phyloP scores from a whole-genome alignment of 2,888 invertebrate species.

The Hermaeophaga mercurialis region DNA sequence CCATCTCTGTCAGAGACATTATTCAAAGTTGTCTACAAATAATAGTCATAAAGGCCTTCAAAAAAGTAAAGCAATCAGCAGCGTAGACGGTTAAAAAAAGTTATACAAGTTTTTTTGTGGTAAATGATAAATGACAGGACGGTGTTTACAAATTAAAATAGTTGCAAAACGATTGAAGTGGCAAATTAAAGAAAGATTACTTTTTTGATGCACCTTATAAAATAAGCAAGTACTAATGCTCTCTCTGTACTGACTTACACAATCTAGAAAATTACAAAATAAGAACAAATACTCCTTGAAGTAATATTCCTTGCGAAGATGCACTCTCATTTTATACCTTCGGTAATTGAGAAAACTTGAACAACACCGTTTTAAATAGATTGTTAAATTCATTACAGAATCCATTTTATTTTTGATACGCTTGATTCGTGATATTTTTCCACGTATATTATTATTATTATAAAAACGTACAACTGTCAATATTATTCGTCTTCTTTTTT shows the following conservation, averaged over 20 bases:
- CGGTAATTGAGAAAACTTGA: constrained; percentile 26
- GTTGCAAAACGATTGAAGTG: constrained; percentile 1
- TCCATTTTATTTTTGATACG: constrained; percentile 26
- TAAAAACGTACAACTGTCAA: constrained; percentile 20
- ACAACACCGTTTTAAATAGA: constrained; percentile 26
- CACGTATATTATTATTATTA: constrained; percentile 6
- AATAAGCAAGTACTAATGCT: constrained; percentile 23
- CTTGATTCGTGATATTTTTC: constrained; percentile 24
- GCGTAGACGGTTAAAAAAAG: too few species aligned
- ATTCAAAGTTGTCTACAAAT: too few species aligned
- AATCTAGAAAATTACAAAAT: constrained; percentile 34
- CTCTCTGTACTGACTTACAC: constrained; percentile 27
- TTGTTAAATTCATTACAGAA: constrained; percentile 27
- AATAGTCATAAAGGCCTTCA: too few species aligned
- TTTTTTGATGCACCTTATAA: constrained; percentile 19
- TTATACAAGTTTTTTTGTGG: too few species aligned
- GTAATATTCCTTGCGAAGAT: constrained; percentile 25
- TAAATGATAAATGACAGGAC: too few species aligned
- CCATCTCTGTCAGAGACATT: too few species aligned
- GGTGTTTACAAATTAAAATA: neutral
- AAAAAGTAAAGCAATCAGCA: too few species aligned
- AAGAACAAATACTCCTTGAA: constrained; percentile 26
- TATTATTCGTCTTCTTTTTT: constrained; percentile 1
- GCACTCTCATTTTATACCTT: constrained; percentile 26
- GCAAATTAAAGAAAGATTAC: constrained; percentile 13